Evolutionary conservation across 2,797 vertebrate genomes (phyloP).

Genomic region (Pantherophis vulpinus): DNA sequence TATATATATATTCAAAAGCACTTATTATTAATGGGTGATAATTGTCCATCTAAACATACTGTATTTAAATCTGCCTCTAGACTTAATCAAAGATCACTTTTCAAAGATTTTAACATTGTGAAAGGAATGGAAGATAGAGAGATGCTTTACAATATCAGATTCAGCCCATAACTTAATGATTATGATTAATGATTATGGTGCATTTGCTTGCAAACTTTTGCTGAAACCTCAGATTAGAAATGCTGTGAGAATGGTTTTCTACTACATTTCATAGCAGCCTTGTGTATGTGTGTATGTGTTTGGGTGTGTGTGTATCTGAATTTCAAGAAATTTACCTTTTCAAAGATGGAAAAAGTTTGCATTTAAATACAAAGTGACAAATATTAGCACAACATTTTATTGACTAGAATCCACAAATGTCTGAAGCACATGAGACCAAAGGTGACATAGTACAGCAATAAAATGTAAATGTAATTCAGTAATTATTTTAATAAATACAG

Average conservation of each 20-base stretch:
- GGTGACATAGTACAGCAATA: background rate
- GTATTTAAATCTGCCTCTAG: background rate
- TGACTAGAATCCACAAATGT: background rate
- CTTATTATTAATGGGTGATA: background rate
- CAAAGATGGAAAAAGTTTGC: background rate
- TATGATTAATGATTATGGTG: background rate
- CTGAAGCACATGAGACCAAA: background rate
- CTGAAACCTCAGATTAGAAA: background rate
- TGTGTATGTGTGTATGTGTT: background rate
- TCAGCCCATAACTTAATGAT: background rate
- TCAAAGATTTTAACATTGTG: background rate
- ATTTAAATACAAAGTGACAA: background rate
- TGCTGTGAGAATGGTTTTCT: background rate
- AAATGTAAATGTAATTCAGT: background rate
- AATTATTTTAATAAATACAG: background rate
- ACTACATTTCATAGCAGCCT: background rate
- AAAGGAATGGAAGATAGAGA: background rate
- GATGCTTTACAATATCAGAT: background rate
- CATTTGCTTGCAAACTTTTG: background rate
- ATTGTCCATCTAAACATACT: background rate
- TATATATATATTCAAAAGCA: background rate
- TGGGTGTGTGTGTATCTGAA: background rate
- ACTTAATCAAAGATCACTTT: too few species aligned
- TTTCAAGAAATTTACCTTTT: background rate
- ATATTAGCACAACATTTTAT: background rate